Base-by-base conservation (phyloP, 2,888 invertebrate species). In the Empis livida region DNA sequence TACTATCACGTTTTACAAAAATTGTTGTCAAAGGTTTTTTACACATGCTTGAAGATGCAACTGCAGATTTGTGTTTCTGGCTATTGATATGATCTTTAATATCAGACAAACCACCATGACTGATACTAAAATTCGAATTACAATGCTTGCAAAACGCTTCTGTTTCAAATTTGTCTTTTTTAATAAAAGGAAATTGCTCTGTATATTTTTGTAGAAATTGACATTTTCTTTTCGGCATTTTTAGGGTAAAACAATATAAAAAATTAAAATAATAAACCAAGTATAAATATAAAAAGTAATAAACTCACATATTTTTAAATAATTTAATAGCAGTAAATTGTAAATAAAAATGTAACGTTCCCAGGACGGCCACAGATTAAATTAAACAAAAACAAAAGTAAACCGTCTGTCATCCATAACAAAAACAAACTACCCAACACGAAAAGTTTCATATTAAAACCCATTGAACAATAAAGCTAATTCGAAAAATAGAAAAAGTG, bases 1-100 rank as follows among this genome's bases (percentile, higher is more conserved):
- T 43, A 20, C 43, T 43, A 20, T 43, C 43, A 32, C 35, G 43
- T 43, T 43, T 43, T 43, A 43, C 43, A 32, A 43, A 43, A 43
- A 43, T 32, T 32, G 15, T 31, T 43, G 32, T 43, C 32, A 43
- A 43, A n/a, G n/a, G n/a, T 16, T 31, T 13, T 17, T 43, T 15
- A 5, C 3, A 13, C 31, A 31, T 16, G 5, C 13, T 35, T 15
- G 32, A 32, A 32, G 43, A 43, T 31, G 32, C 32, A 32, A 43
- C 43, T 11, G 15, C 32, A 43, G 43, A 16, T 43, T 43, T 43
- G 32, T 43, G 43, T 43, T 43, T 43, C 32, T 43, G 43, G 10
- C 32, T 32, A 16, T 43, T 32, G 16, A 43, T 43, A 32, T 43
- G 43, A 32, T 43, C 43, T 16, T 43, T 43, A 43, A 43, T 43